phyloP scores from a whole-genome alignment of 1,140 invertebrate genomes.

The Ooceraea biroi region DNA sequence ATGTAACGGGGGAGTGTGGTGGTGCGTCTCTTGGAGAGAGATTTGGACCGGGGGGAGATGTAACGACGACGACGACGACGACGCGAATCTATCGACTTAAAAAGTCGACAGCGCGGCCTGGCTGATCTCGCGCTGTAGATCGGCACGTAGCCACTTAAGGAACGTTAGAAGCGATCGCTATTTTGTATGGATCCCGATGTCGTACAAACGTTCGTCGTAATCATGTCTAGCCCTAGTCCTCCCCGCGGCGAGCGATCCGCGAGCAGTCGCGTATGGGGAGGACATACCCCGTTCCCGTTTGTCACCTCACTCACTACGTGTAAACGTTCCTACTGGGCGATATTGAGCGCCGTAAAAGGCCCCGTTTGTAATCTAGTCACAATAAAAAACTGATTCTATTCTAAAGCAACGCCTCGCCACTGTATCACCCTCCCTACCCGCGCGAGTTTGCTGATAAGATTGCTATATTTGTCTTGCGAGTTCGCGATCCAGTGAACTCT shows the following conservation, averaged over 20 bases:
- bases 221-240: conserved; percentile 81
- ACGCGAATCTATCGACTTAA: conserved; percentile 61
- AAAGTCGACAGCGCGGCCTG: conserved; percentile 60
- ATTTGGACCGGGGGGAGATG: conserved; percentile 20
- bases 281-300: conserved; percentile 73
- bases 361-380: conserved; percentile 87
- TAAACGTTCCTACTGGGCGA: conserved; percentile 84
- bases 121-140: conserved; percentile 75
- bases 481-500: neutral
- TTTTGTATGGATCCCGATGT: conserved; percentile 85
- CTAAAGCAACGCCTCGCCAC: conserved; percentile 71
- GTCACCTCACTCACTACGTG: conserved; percentile 80
- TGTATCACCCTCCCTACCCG: conserved; percentile 1
- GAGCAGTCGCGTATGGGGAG: conserved; percentile 68
- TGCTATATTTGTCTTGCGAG: neutral
- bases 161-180: conserved; percentile 83
- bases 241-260: conserved; percentile 72
- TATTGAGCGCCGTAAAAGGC: conserved; percentile 80
- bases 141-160: conserved; percentile 79
- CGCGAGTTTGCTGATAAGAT: neutral
- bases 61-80: conserved; percentile 33
- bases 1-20: conserved; percentile 40
- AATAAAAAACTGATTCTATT: conserved; percentile 86
- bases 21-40: neutral
- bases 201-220: conserved; percentile 84